Evolutionary conservation across 2,888 invertebrate species (phyloP), one percentile per base, ranked within the genome.

Genomic region (Heliconius sara): DNA sequence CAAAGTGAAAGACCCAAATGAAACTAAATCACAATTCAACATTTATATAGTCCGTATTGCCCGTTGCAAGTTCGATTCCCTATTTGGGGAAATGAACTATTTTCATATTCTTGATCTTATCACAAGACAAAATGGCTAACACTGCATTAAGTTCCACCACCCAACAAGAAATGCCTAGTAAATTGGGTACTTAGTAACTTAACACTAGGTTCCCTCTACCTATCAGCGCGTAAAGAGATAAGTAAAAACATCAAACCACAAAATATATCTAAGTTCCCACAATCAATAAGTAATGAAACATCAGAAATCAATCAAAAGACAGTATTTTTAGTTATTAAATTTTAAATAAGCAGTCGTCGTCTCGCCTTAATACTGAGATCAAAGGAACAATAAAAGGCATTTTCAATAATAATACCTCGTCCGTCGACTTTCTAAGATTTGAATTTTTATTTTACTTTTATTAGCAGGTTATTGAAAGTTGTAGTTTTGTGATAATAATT

Each of bases 341-440:
- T 72, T 77, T 77, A 60, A 71, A 63, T 47, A 65, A 65, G 67
- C 66, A 74, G 57, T 52, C 67, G 52, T 70, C 79, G 79, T 73
- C 52, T 77, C 77, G 70, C 65, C 77, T 73, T 80, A 79, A 77
- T 77, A 80, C 75, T 65, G 74, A 75, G 80, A 82, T 82, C 82
- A 82, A 82, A 82, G 79, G 70, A 30, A 82, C 75, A 80, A 80
- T 80, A 77, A 78, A 80, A 80, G 77, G 30, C 70, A 77, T 80
- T 65, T 76, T 80, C 60, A 75, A 82, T 82, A 70, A 77, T 71
- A 65, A 77, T 65, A 34, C 27, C 34, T n/a, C n/a, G 65, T n/a
- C 39, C 39, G 68, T 47, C 60, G 60, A 3, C 60, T 22, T 60
- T 60, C 60, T 60, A n/a, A n/a, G 60, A n/a, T 60, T n/a, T 60